Percentiles rank a stretch among this genome's conserved stretches.
These are phyloP conservation scores for Syngnathus rostellatus DNA, from an alignment of 2,797 vertebrate species.

Conservation along the genomic window DNA sequence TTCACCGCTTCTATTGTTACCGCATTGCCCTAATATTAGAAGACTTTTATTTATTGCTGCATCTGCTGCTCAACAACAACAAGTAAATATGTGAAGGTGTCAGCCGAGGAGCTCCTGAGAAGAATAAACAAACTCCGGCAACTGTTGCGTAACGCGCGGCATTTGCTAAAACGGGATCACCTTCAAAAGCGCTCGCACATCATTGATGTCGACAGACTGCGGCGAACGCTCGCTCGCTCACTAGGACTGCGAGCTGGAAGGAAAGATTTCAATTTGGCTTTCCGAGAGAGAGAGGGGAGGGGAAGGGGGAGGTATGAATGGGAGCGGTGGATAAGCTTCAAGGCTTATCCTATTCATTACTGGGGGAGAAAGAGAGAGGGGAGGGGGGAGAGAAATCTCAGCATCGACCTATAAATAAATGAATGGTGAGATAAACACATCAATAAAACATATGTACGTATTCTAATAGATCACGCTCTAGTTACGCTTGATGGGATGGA, in stretches of 20 bases:
- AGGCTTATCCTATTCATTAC: slow-evolving; percentile 72
- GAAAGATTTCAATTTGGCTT: slow-evolving; percentile 66
- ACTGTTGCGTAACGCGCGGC: slow-evolving; percentile 59
- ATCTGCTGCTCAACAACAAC: not conserved
- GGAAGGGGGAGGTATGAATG: slow-evolving; percentile 47
- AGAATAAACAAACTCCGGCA: slow-evolving; percentile 39
- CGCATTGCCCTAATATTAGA: no score
- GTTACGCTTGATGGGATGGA: slow-evolving; percentile 64
- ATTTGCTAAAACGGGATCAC: slow-evolving; percentile 58
- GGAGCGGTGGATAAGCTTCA: slow-evolving; percentile 64
- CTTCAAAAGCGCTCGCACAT: slow-evolving; percentile 58
- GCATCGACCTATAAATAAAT: slow-evolving; percentile 69
- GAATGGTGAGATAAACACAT: slow-evolving; percentile 68
- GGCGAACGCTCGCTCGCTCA: slow-evolving; percentile 42
- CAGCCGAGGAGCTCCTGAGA: slow-evolving; percentile 17
- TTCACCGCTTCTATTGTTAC: no score
- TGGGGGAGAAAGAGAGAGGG: slow-evolving; percentile 38
- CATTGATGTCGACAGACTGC: slow-evolving; percentile 65
- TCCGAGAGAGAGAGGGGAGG: slow-evolving; percentile 26
- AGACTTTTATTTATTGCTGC: no score
- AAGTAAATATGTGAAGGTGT: slow-evolving; percentile 37
- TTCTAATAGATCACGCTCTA: slow-evolving; percentile 69
- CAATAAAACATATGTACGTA: slow-evolving; percentile 67
- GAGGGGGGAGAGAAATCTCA: slow-evolving; percentile 44
- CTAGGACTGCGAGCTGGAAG: slow-evolving; percentile 47